Evolutionary conservation across 1,140 invertebrate species (phyloP).

Genomic region (Aethina tumida): DNA sequence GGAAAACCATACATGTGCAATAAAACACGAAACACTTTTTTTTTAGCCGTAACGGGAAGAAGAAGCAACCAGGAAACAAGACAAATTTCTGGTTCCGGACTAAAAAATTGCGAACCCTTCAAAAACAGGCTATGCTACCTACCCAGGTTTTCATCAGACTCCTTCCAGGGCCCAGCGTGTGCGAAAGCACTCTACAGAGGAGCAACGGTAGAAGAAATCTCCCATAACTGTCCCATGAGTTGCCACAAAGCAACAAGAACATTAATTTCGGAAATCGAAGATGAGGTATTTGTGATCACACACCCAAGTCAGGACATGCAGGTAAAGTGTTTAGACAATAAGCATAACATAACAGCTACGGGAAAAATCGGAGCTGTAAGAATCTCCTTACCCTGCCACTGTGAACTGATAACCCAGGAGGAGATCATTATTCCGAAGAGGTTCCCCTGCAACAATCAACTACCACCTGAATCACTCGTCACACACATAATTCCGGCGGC

Average conservation of each 20-base stretch:
- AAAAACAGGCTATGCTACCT: constrained; percentile 6
- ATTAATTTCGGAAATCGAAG: constrained; percentile 5
- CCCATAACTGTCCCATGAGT: constrained; percentile 7
- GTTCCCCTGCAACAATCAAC: constrained; percentile 4
- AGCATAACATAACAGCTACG: no score
- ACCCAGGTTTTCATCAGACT: constrained; percentile 7
- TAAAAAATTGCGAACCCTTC: constrained; percentile 6
- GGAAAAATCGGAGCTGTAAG: constrained; percentile 4
- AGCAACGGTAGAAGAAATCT: constrained; percentile 6
- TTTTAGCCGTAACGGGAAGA: constrained; percentile 1
- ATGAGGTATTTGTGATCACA: neutral
- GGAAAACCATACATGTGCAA: constrained; percentile 7
- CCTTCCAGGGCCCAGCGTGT: constrained; percentile 5
- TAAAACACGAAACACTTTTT: neutral
- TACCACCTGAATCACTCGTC: neutral
- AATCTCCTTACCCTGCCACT: constrained; percentile 6
- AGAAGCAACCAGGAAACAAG: neutral
- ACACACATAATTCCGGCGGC: constrained; percentile 10
- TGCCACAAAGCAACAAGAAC: constrained; percentile 9
- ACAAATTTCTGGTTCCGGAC: constrained; percentile 3
- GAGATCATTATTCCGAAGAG: constrained; percentile 8
- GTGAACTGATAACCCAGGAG: constrained; percentile 1
- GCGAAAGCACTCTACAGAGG: constrained; percentile 6
- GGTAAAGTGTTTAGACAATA: no score
- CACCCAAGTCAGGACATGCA: neutral